Conservation (phyloP, 2,888 invertebrate genomes). For the Amphipyra berbera region DNA sequence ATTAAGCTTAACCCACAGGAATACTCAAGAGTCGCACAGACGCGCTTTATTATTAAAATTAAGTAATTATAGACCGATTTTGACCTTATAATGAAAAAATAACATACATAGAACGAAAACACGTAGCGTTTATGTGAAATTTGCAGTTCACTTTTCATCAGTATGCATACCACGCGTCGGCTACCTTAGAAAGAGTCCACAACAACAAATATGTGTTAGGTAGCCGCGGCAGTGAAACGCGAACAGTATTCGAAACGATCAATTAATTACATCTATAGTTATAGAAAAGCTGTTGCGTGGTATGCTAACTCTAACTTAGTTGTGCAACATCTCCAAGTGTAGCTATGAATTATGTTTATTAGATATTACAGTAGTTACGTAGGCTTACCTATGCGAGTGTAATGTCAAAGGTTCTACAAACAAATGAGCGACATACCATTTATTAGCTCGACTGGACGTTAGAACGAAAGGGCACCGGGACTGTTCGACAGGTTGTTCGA, state of each 20-base stretch:
- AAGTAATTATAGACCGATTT: background rate
- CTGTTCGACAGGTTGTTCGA: too few relatives aligned
- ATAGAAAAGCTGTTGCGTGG: conserved; percentile 50
- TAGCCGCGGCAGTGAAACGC: conserved; percentile 73
- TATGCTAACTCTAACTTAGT: conserved; percentile 38
- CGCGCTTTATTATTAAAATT: too few relatives aligned
- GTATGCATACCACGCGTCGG: conserved; percentile 74
- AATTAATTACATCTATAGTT: conserved; percentile 63
- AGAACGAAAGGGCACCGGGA: too few relatives aligned
- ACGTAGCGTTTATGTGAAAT: conserved; percentile 70
- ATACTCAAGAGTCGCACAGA: too few relatives aligned
- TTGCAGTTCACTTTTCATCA: conserved; percentile 68
- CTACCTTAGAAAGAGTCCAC: conserved; percentile 70
- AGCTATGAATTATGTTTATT: conserved; percentile 43
- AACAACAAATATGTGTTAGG: conserved; percentile 67
- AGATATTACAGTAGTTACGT: conserved; percentile 49
- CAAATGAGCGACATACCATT: too few relatives aligned
- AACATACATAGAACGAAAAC: conserved; percentile 16
- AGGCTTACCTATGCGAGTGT: conserved; percentile 32
- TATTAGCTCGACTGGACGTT: too few relatives aligned
- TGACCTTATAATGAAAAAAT: conserved; percentile 3
- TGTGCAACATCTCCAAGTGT: conserved; percentile 70
- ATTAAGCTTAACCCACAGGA: too few relatives aligned
- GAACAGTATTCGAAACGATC: conserved; percentile 70
- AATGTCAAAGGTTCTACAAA: background rate